phyloP scores from a whole-genome alignment of 2,113 vertebrate genomes.

The Bujurquina vittata region DNA sequence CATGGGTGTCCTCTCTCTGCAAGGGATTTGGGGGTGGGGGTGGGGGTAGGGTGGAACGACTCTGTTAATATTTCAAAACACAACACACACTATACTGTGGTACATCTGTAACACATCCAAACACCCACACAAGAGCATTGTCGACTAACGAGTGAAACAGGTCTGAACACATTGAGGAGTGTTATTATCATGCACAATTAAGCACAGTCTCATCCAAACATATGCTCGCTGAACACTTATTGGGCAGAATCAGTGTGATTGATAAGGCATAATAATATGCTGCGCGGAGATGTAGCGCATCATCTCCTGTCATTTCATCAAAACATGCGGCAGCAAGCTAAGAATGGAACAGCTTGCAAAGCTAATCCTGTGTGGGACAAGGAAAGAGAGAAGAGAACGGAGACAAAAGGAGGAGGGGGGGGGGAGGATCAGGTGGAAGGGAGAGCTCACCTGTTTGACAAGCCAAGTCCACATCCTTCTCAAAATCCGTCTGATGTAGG shows the following conservation, averaged over 20 bases:
- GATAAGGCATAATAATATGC: slow-evolving; percentile 64
- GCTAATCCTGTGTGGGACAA: slow-evolving; percentile 32
- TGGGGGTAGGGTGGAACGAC: slow-evolving; percentile 68
- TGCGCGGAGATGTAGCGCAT: slow-evolving; percentile 35
- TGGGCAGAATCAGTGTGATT: slow-evolving; percentile 62
- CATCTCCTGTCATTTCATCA: slow-evolving; percentile 49
- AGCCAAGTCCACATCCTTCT: slow-evolving; percentile 98
- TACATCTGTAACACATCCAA: slow-evolving; percentile 38
- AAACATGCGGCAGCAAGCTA: slow-evolving; percentile 9
- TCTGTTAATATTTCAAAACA: slow-evolving; percentile 69
- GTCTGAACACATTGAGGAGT: slow-evolving; percentile 42
- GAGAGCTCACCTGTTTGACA: slow-evolving; percentile 93
- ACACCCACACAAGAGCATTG: slow-evolving; percentile 24
- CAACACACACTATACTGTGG: slow-evolving; percentile 38
- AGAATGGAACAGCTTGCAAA: slow-evolving; percentile 24
- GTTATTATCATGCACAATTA: slow-evolving; percentile 71
- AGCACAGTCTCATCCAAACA: slow-evolving; percentile 56
- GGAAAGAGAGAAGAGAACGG: neutral
- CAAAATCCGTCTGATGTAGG: slow-evolving; percentile 95
- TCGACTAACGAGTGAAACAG: slow-evolving; percentile 41
- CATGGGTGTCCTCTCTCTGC: slow-evolving; percentile 87
- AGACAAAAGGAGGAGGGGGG: slow-evolving; percentile 1
- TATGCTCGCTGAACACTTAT: slow-evolving; percentile 54
- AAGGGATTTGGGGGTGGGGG: slow-evolving; percentile 42
- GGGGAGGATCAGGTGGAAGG: slow-evolving; percentile 8